Conservation (phyloP, 2,888 invertebrate species). For the Netelia fuscicornis region DNA sequence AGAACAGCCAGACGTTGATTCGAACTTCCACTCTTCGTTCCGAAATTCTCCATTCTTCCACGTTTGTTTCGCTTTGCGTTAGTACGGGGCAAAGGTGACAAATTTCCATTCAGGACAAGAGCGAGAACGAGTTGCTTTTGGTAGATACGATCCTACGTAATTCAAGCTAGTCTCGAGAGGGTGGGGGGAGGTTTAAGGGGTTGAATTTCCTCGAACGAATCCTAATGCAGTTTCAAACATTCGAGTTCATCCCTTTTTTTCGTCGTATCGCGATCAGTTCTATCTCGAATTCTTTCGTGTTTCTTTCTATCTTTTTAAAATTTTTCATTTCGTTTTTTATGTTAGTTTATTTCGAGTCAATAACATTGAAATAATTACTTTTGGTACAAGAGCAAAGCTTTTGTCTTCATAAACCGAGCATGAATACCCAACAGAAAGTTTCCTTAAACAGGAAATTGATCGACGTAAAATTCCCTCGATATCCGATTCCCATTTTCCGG, state of each 20-base stretch:
- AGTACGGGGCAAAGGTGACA: constrained; percentile 2
- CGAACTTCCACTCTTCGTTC: constrained; percentile 45
- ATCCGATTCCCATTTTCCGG: constrained; percentile 16
- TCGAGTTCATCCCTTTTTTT: constrained; percentile 17
- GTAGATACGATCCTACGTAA: constrained; percentile 60
- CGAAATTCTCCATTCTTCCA: constrained; percentile 40
- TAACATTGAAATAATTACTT: constrained; percentile 13
- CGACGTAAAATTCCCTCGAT: not conserved
- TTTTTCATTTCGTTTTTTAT: not conserved
- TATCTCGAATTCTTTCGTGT: not conserved
- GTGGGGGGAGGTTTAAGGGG: constrained; percentile 7
- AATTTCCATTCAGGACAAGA: constrained; percentile 41
- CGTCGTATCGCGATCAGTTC: not conserved
- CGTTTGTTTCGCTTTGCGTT: constrained; percentile 63
- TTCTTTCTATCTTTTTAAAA: not conserved
- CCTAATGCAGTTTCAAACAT: not conserved
- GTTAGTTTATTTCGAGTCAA: not conserved
- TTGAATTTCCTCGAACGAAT: constrained; percentile 33
- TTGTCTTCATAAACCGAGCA: constrained; percentile 23
- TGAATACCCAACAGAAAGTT: constrained; percentile 9
- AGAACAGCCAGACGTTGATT: constrained; percentile 45
- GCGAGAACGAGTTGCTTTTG: constrained; percentile 67
- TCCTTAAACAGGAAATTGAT: not conserved
- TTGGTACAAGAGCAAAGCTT: constrained; percentile 20
- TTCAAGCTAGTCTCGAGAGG: constrained; percentile 31